Evolutionary conservation across 2,113 vertebrate genomes (phyloP).

Genomic region (Poeciliopsis turrubarensis): DNA sequence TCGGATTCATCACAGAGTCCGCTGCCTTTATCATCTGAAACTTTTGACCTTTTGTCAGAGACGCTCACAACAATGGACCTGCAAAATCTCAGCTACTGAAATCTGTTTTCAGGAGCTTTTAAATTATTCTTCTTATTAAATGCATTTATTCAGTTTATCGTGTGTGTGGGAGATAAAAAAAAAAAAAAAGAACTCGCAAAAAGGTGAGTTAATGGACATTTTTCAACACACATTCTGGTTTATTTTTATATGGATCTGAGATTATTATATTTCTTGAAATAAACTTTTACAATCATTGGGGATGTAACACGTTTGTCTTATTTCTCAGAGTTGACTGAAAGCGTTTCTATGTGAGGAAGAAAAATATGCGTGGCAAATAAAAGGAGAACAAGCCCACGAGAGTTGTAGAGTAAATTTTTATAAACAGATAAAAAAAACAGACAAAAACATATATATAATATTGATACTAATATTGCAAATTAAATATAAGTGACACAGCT

Average conservation of each 20-base stretch:
- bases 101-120: not conserved
- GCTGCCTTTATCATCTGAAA: constrained; percentile 88
- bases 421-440: not conserved
- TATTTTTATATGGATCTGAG: constrained; percentile 93
- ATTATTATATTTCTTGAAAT: constrained; percentile 92
- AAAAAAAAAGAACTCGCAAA: constrained; percentile 65
- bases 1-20: constrained; percentile 90
- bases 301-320: constrained; percentile 63
- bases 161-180: constrained; percentile 41
- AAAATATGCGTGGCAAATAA: not conserved
- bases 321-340: not conserved
- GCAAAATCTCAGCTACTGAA: constrained; percentile 93
- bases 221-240: constrained; percentile 68
- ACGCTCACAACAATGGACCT: constrained; percentile 95
- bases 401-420: not conserved
- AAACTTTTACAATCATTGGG: constrained; percentile 81
- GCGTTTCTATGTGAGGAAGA: not conserved
- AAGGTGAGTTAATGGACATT: constrained; percentile 78
- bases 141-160: constrained; percentile 30
- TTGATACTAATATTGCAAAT: too few species aligned
- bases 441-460: too few species aligned
- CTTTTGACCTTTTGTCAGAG: constrained; percentile 96
- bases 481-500: too few species aligned
- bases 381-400: not conserved
- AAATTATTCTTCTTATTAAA: not conserved